These are phyloP conservation scores for Oedothorax gibbosus DNA, from an alignment of 1,140 invertebrate genomes.

Conservation along the genomic window DNA sequence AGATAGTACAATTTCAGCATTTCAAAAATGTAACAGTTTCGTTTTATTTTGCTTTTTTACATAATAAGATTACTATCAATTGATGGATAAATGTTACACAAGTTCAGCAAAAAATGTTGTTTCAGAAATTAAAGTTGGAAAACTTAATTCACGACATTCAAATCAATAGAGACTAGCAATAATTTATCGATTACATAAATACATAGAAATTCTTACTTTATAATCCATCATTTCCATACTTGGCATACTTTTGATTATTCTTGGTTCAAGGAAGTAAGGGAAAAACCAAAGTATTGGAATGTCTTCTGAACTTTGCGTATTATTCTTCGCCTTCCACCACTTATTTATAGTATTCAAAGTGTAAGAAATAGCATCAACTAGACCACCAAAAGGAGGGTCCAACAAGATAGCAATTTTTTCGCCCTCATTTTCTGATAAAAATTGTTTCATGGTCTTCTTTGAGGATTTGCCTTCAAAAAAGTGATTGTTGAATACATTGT, in stretches of 20 bases:
- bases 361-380: conserved; percentile 45
- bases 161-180: background rate
- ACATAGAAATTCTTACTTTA: conserved; percentile 22
- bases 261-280: conserved; percentile 46
- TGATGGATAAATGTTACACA: too few relatives aligned
- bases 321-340: conserved; percentile 19
- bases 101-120: too few relatives aligned
- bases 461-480: conserved; percentile 34
- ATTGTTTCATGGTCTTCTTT: conserved; percentile 24
- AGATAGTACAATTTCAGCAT: too few relatives aligned
- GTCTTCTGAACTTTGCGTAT: conserved; percentile 6
- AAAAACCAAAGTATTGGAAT: conserved; percentile 45
- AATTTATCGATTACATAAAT: background rate
- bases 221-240: conserved; percentile 56
- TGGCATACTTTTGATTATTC: conserved; percentile 34
- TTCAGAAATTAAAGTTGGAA: background rate
- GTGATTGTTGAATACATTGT: conserved; percentile 56
- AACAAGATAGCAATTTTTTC: conserved; percentile 33
- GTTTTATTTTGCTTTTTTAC: too few relatives aligned
- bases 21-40: too few relatives aligned
- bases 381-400: conserved; percentile 58
- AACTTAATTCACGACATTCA: background rate
- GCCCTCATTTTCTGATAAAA: conserved; percentile 30
- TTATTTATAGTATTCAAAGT: conserved; percentile 15
- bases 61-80: too few relatives aligned